A percentile compares a stretch with the other conserved stretches of the same genome.
Evolutionary conservation across 2,113 vertebrate genomes (phyloP).

Genomic region (Centropristis striata): DNA sequence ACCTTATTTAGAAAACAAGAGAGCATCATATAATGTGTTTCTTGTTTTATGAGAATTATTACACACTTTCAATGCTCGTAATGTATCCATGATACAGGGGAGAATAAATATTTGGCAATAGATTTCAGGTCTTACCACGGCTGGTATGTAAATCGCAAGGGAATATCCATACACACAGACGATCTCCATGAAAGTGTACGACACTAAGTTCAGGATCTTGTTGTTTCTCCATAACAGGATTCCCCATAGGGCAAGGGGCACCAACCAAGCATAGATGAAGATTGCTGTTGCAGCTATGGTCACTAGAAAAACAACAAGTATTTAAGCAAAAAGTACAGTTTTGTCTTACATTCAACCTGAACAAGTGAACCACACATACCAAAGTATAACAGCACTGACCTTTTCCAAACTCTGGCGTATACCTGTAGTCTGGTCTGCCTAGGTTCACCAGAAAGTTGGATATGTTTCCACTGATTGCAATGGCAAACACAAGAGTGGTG

Average conservation of each 20-base stretch:
- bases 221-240: constrained; percentile 95
- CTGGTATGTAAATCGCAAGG: constrained; percentile 95
- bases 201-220: constrained; percentile 93
- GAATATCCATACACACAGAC: constrained; percentile 98
- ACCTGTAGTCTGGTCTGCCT: constrained; percentile 88
- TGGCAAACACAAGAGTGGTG: constrained; percentile 95
- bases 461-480: constrained; percentile 96
- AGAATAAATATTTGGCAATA: not conserved
- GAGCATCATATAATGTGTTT: not conserved
- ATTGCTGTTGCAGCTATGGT: constrained; percentile 95
- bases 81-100: not conserved
- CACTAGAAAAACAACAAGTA: constrained; percentile 82
- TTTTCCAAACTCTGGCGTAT: constrained; percentile 96
- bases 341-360: not conserved
- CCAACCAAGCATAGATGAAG: constrained; percentile 95
- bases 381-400: constrained; percentile 78
- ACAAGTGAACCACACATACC: not conserved
- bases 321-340: not conserved
- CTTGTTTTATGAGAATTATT: not conserved
- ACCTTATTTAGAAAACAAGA: constrained; percentile 82
- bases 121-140: constrained; percentile 88
- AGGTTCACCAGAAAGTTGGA: constrained; percentile 91
- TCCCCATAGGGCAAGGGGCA: constrained; percentile 95
- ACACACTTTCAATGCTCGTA: not conserved
- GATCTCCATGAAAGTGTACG: constrained; percentile 96